These are phyloP conservation scores for Pollachius pollachius DNA, from an alignment of 2,113 vertebrate species.

Conservation along the genomic window DNA sequence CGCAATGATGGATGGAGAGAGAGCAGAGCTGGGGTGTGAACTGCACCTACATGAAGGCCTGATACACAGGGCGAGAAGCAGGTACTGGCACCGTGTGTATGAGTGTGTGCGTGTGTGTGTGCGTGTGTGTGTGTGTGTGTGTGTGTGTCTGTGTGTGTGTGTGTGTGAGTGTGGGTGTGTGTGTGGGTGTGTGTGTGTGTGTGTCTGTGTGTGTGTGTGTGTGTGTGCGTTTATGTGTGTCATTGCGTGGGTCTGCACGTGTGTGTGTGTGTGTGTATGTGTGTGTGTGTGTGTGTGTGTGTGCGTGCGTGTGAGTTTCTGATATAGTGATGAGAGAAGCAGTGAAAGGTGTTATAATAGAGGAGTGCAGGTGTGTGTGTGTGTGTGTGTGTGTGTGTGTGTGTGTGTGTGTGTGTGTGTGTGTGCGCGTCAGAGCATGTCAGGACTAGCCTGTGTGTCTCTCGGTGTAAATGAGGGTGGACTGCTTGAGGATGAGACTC, in stretches of 20 bases:
- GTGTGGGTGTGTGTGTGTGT: neutral
- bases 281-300: too few relatives aligned
- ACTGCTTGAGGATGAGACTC: neutral
- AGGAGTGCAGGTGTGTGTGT: too few relatives aligned
- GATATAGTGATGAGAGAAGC: too few relatives aligned
- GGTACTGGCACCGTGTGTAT: conserved; percentile 18
- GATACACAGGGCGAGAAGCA: conserved; percentile 47
- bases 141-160: conserved; percentile 6
- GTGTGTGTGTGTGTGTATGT: too few relatives aligned
- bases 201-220: neutral
- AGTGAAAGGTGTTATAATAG: too few relatives aligned
- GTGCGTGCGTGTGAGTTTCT: neutral
- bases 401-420: too few relatives aligned
- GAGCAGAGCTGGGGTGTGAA: conserved; percentile 45
- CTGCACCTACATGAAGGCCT: conserved; percentile 59
- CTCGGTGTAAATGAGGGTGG: neutral
- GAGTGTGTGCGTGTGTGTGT: conserved; percentile 23
- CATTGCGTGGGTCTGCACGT: too few relatives aligned
- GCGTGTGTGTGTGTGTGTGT: neutral
- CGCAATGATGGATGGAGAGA: conserved; percentile 42
- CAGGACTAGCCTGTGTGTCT: neutral
- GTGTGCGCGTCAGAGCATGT: neutral
- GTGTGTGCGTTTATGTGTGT: neutral
- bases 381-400: too few relatives aligned
- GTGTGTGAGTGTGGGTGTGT: conserved; percentile 1